phyloP scores from a whole-genome alignment of 2,888 invertebrate species.

The Scaptomyza reducta region DNA sequence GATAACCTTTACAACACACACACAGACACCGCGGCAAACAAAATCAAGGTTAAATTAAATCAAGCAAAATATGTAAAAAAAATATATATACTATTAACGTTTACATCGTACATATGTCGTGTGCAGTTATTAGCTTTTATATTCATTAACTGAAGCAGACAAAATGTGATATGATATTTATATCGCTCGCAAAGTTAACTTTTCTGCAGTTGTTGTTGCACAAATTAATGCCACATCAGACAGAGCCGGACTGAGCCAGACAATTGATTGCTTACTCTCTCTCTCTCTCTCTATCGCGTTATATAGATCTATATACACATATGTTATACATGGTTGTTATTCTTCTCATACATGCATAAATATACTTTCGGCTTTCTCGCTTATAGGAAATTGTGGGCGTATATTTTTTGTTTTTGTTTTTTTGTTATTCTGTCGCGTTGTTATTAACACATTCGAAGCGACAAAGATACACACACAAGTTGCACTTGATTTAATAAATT shows the following conservation, averaged over 20 bases:
- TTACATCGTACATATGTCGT: conserved; percentile 7
- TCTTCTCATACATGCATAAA: conserved; percentile 10
- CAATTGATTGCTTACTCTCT: conserved; percentile 70
- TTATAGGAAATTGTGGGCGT: conserved; percentile 73
- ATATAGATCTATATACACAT: conserved; percentile 31
- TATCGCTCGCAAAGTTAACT: too few relatives aligned
- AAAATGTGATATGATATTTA: conserved; percentile 13
- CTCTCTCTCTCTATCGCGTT: conserved; percentile 18
- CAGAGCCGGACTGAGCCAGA: conserved; percentile 52
- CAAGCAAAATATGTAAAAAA: conserved; percentile 52
- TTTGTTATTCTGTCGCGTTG: conserved; percentile 38
- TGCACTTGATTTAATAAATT: conserved; percentile 82
- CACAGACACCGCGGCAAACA: conserved; percentile 1
- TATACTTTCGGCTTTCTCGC: conserved; percentile 40
- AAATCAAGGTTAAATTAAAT: conserved; percentile 67
- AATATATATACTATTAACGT: conserved; percentile 51
- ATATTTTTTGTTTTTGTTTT: too few relatives aligned
- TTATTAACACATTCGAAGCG: conserved; percentile 60
- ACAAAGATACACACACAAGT: conserved; percentile 11
- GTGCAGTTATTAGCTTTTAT: conserved; percentile 64
- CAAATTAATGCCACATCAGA: conserved; percentile 72
- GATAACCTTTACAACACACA: conserved; percentile 53
- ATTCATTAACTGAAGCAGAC: conserved; percentile 49
- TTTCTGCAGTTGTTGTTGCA: conserved; percentile 45
- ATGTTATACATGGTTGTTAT: conserved; percentile 17